Percentiles rank a stretch among this genome's conserved stretches.
Evolutionary conservation across 2,888 invertebrate species (phyloP).

Genomic region (Morpho achilles): DNA sequence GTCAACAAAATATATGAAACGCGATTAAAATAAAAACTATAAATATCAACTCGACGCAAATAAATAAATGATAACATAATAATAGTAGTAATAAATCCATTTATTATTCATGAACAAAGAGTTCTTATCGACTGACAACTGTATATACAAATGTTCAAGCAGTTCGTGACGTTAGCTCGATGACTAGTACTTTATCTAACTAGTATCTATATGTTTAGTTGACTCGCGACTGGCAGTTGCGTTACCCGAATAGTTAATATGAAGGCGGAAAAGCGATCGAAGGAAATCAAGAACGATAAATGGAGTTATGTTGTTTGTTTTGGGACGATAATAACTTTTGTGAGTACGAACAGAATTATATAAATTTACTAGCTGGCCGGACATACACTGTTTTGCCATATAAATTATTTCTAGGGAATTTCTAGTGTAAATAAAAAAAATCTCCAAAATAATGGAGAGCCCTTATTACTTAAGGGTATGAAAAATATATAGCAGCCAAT

Average conservation of each 20-base stretch:
- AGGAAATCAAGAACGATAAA: conserved; percentile 31
- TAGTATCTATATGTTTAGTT: conserved; percentile 13
- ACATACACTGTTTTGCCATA: too few relatives aligned
- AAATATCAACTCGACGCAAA: too few relatives aligned
- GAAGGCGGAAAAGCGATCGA: conserved; percentile 20
- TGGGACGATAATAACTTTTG: conserved; percentile 81
- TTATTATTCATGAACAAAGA: conserved; percentile 1
- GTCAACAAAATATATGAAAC: too few relatives aligned
- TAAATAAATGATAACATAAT: too few relatives aligned
- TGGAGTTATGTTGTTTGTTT: conserved; percentile 84
- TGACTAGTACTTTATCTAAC: conserved; percentile 16
- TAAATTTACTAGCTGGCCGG: too few relatives aligned
- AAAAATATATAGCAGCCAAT: too few relatives aligned
- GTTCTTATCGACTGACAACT: conserved; percentile 10
- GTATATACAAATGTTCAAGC: background rate
- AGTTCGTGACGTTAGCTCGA: background rate
- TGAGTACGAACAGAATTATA: conserved; percentile 55
- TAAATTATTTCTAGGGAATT: too few relatives aligned
- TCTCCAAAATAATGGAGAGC: too few relatives aligned
- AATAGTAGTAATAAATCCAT: too few relatives aligned
- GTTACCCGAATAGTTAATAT: conserved; percentile 15
- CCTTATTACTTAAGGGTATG: too few relatives aligned
- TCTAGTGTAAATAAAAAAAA: too few relatives aligned
- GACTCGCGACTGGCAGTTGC: conserved; percentile 2
- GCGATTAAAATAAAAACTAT: too few relatives aligned